Conservation (phyloP, 1,140 invertebrate species). For the Sycophaga agraensis region DNA sequence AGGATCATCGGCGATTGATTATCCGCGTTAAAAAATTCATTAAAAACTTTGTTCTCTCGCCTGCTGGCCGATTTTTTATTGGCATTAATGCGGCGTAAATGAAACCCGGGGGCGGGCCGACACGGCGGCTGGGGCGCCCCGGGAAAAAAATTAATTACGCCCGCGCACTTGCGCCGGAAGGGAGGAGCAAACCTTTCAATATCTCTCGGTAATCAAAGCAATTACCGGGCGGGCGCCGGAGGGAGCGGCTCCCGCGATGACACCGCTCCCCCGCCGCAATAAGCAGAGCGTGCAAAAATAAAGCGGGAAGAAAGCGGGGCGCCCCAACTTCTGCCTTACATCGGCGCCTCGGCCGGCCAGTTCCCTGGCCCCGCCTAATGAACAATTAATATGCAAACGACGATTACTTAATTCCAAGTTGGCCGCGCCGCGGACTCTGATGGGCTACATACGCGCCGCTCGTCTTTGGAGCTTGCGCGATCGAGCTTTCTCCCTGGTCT, state of each 20-base stretch:
- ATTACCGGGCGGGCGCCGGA: not conserved
- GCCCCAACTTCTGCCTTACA: not conserved
- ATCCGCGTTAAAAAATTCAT: no score
- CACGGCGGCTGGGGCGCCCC: no score
- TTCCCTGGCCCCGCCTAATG: slow-evolving; percentile 38
- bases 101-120: no score
- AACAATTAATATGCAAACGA: slow-evolving; percentile 58
- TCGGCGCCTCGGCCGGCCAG: not conserved
- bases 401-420: slow-evolving; percentile 54
- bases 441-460: slow-evolving; percentile 33
- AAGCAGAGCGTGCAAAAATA: not conserved
- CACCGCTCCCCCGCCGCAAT: not conserved
- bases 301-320: slow-evolving; percentile 1
- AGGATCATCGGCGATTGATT: no score
- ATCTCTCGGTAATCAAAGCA: slow-evolving; percentile 9
- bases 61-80: no score
- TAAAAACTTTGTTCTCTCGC: no score
- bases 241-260: no score
- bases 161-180: not conserved
- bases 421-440: slow-evolving; percentile 40
- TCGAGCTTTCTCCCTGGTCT: no score
- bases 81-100: no score
- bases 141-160: no score
- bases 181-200: slow-evolving; percentile 2
- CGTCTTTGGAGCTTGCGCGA: no score